Conservation (phyloP, 2,888 invertebrate genomes). For the Drosophila yooni region DNA sequence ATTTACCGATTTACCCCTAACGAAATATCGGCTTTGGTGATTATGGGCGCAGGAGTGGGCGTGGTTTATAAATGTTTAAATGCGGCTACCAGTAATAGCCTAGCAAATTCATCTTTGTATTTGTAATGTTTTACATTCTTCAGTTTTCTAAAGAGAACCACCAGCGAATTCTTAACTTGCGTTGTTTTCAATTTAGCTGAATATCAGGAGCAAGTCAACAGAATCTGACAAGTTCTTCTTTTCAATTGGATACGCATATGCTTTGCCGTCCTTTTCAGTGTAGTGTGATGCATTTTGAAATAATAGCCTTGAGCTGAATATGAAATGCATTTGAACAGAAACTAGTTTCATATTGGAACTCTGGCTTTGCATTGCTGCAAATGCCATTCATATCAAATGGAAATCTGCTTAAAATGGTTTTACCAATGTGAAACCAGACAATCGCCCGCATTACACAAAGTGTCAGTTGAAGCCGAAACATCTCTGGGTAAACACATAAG, state of each 20-base stretch:
- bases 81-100: too few species aligned
- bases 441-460: slow-evolving; percentile 28
- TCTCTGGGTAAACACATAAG: slow-evolving; percentile 54
- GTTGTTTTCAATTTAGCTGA: neutral
- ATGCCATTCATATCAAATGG: slow-evolving; percentile 35
- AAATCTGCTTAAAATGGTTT: slow-evolving; percentile 15
- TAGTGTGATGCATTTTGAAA: neutral
- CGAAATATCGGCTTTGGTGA: too few species aligned
- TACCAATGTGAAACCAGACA: slow-evolving; percentile 12
- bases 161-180: neutral
- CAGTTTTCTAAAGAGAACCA: neutral
- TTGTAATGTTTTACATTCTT: neutral
- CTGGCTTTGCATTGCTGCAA: slow-evolving; percentile 5
- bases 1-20: too few species aligned
- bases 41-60: too few species aligned
- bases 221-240: neutral
- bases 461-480: slow-evolving; percentile 17
- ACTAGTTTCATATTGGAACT: slow-evolving; percentile 13
- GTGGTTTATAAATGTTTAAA: too few species aligned
- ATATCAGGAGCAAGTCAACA: neutral
- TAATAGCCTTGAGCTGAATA: slow-evolving; percentile 12
- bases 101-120: neutral
- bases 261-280: neutral
- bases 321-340: slow-evolving; percentile 10
- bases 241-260: neutral